phyloP scores from a whole-genome alignment of 2,113 vertebrate genomes.

The Colius striatus region DNA sequence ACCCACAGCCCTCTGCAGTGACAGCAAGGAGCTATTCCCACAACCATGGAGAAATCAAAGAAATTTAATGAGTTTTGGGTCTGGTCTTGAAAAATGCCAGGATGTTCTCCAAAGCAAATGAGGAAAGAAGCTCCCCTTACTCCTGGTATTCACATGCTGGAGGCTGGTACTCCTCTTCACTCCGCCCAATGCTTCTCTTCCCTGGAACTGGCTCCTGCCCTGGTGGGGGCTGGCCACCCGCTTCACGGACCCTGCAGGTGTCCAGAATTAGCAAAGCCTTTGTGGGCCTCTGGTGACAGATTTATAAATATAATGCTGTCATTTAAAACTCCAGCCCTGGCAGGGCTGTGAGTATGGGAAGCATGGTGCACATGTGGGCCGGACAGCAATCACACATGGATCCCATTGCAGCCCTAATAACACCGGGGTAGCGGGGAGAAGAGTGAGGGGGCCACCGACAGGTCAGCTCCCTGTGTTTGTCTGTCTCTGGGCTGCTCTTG shows the following conservation, averaged over 20 bases:
- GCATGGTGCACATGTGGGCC: neutral
- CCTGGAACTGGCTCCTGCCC: neutral
- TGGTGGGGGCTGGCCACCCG: accelerated
- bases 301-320: constrained; percentile 33
- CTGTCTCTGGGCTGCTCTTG: neutral
- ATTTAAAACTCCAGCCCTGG: neutral
- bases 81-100: neutral
- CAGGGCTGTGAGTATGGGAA: neutral
- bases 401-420: constrained; percentile 5
- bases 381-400: neutral
- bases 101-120: neutral
- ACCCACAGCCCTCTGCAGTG: accelerated
- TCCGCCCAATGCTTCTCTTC: accelerated
- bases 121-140: neutral
- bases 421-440: neutral
- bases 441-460: neutral
- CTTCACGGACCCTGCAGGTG: neutral
- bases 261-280: constrained; percentile 29
- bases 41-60: neutral
- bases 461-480: neutral
- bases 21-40: neutral
- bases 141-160: accelerated
- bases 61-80: neutral
- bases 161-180: neutral
- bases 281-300: neutral